Evolutionary conservation across 1,140 invertebrate genomes (phyloP), one percentile per base, ranked within the genome.

Genomic region (Drosophila novamexicana): DNA sequence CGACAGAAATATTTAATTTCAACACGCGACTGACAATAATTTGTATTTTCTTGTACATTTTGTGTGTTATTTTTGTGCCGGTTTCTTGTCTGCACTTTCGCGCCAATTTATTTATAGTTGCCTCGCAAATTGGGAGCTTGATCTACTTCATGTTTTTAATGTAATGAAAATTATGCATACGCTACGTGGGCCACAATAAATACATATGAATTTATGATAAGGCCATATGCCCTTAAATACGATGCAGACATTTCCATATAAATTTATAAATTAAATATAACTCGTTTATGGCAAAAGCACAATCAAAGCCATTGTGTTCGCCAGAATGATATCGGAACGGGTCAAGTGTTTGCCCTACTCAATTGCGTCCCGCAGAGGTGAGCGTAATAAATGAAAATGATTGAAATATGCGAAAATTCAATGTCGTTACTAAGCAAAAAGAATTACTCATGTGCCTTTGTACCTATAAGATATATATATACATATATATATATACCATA

Each of bases 91-190:
- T 69, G 29, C 42, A 52, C 57, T 53, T 70, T 67, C 7, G 54
- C 45, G 54, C 47, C 34, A 49, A 62, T 68, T 74, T 70, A 74
- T 74, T 69, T 74, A 62, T 74, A 68, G 29, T 49, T 61, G 8
- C 49, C 39, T 14, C 4, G 63, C 49, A 40, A 64, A 45, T 16
- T 49, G 45, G 42, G 14, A 7, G 42, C 42, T 58, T 57, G n/a
- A 6, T 39, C 10, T 34, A 16, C 8, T 47, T 18, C 10, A n/a
- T 3, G 1, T 45, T 59, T 59, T 53, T 45, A 45, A 59, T 62
- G 32, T 37, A 61, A 44, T 47, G 16, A 8, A 45, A 52, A 75
- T 64, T 53, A 58, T 7, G 67, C 53, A 71, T 70, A 47, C 72
- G 59, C 32, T 59, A 70, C 59, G 67, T 75, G 67, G 39, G 32